Conservation (phyloP, 2,113 vertebrate genomes). For the Dipodomys spectabilis region DNA sequence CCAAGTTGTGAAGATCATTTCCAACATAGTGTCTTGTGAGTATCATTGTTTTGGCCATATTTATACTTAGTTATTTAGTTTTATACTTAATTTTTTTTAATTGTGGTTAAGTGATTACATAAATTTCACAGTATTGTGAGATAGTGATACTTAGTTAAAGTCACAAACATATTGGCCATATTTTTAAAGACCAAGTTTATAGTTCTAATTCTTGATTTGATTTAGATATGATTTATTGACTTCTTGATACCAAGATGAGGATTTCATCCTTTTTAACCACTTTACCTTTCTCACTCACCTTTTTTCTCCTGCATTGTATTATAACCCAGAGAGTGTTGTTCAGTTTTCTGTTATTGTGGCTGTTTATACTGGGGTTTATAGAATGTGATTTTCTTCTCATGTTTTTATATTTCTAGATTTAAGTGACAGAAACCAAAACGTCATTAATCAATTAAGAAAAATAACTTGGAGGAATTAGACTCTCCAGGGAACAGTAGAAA, state of each 20-base stretch:
- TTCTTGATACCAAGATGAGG: neutral
- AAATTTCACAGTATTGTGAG: no score
- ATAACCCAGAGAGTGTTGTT: neutral
- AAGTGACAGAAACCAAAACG: neutral
- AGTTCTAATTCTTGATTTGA: neutral
- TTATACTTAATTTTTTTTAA: no score
- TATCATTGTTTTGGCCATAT: no score
- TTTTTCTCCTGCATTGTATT: neutral
- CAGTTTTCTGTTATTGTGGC: neutral
- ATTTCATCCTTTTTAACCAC: neutral
- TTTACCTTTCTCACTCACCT: neutral
- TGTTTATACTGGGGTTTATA: neutral
- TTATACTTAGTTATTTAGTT: no score
- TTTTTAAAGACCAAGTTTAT: neutral
- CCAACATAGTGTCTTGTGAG: no score
- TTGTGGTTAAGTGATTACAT: no score
- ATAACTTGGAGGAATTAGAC: neutral
- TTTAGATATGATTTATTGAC: neutral
- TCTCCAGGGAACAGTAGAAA: neutral
- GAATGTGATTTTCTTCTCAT: neutral
- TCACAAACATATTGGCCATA: neutral
- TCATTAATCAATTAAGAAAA: constrained; percentile 12
- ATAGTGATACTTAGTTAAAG: no score
- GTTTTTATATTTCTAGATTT: neutral
- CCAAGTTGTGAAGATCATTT: no score